Evolutionary conservation across 1,140 invertebrate genomes (phyloP), one percentile per base, ranked within the genome.

Genomic region (Lepidotrigona ventralis): DNA sequence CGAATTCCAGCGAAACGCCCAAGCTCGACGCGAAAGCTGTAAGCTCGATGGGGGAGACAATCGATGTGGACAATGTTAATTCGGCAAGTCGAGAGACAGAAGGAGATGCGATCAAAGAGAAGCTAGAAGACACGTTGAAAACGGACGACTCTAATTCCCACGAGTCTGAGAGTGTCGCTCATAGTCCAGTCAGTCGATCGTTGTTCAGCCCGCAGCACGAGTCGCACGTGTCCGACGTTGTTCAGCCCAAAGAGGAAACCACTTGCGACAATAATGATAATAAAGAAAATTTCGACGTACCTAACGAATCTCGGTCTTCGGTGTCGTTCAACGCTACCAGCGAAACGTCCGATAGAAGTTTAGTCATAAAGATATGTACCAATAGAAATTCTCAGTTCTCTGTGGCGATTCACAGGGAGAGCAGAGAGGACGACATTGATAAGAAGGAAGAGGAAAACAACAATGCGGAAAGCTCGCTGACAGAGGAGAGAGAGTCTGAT

Each of bases 321-420:
- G 83, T 88, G 5, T 90, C 91, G 0, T 90, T 91, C 19, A 93
- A 91, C 39, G 39, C 39, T 26, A 81, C 91, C 8, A 90, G 91
- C 15, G 90, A 92, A 63, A 79, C 89, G 9, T 90, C 92, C 12
- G 92, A 94, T 23, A 89, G 93, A 39, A 94, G 93, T 85, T 88
- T 94, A 77, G 90, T 94, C 12, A 94, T 94, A 53, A 94, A 94
- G 86, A 94, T 94, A 75, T 93, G 92, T 79, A 92, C 93, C 29
- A 94, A 94, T 72, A 93, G 91, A 77, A 94, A 93, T 83, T 93
- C 92, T 12, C 89, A 92, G 9, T 94, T 93, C 82, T 93, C 93
- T 11, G 92, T 94, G 4, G 88, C 91, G 4, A 84, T 90, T 2
- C 89, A 69, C 72, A 85, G 26, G 56, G 80, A 87, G 51, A 76